Base-by-base conservation (phyloP, 2,113 vertebrate species). In the Corythaixoides concolor region DNA sequence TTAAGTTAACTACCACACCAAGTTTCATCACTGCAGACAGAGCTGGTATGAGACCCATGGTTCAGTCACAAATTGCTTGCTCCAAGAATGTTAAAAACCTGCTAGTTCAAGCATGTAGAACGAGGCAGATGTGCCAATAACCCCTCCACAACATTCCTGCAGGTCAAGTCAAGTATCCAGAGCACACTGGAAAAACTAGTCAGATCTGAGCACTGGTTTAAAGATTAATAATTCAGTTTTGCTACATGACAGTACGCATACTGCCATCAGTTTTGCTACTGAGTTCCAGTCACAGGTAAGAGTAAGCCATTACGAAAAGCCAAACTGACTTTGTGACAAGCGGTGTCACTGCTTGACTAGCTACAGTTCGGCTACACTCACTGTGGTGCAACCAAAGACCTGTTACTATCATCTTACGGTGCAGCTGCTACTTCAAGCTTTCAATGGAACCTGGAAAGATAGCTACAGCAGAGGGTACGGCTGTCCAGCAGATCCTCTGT, bases 11-110 rank as follows among this genome's bases (percentile, higher is more conserved):
- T 96, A 96, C 94, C 97, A 70, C 89, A 92, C 96, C 97, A 60
- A 88, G 85, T 96, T 95, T 91, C 95, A 72, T 26, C 93, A 83
- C 93, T 97, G 93, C 85, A 92, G 64, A 91, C 88, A 85, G 96
- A 97, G 95, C 92, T 96, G 94, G 14, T 88, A 78, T 58, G 73
- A 94, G 96, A 85, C 95, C 80, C 73, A 95, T 52, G 86, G 53
- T 81, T 96, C 85, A 91, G 81, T 79, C 97, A 97, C 96, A 96
- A 55, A 94, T 74, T 93, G 94, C 88, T 98, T 91, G 92, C 88
- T 95, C 88, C 92, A 73, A 94, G 91, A 97, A 70, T 92, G 97
- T 95, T 49, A 97, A 97, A 98, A 97, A 68, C 72, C 89, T 83
- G 66, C 63, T 49, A 94, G 80, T 79, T 96, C 60, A 86, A 92